These are phyloP conservation scores for Pyrochroa serraticornis DNA, from an alignment of 2,888 invertebrate genomes.

Conservation along the genomic window DNA sequence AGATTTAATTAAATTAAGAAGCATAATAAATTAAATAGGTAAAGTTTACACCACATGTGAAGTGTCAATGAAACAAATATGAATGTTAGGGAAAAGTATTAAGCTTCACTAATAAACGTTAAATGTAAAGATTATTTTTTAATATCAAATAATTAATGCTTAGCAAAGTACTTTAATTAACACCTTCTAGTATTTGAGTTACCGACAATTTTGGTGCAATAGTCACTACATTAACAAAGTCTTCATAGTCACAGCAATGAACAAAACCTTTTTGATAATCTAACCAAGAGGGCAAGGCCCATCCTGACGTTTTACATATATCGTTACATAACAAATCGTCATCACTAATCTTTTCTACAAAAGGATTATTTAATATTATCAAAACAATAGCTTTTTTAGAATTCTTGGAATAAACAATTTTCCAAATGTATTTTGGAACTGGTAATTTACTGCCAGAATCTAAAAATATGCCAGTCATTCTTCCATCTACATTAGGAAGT, in stretches of 20 bases:
- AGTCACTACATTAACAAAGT: conserved; percentile 36
- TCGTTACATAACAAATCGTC: conserved; percentile 48
- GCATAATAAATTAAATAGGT: no score
- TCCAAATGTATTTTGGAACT: conserved; percentile 59
- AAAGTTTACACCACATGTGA: no score
- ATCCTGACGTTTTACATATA: conserved; percentile 52
- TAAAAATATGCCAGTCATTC: conserved; percentile 51
- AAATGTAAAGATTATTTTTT: no score
- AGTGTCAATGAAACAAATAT: no score
- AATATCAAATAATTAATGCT: no score
- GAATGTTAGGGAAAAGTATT: no score
- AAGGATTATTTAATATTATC: conserved; percentile 61
- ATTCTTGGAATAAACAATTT: conserved; percentile 55
- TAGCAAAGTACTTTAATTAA: not conserved
- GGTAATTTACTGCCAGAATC: conserved; percentile 50
- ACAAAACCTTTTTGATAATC: conserved; percentile 49
- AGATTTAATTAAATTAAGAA: no score
- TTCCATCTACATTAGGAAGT: conserved; percentile 50
- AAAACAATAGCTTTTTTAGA: conserved; percentile 57
- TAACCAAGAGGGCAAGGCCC: conserved; percentile 44
- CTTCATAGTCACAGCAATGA: conserved; percentile 55
- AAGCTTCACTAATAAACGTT: no score
- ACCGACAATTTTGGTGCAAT: conserved; percentile 38
- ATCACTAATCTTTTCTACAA: conserved; percentile 36
- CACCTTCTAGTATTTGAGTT: conserved; percentile 30